phyloP scores from a whole-genome alignment of 64 coral and sea anemone genomes.

The Montipora foliosa region DNA sequence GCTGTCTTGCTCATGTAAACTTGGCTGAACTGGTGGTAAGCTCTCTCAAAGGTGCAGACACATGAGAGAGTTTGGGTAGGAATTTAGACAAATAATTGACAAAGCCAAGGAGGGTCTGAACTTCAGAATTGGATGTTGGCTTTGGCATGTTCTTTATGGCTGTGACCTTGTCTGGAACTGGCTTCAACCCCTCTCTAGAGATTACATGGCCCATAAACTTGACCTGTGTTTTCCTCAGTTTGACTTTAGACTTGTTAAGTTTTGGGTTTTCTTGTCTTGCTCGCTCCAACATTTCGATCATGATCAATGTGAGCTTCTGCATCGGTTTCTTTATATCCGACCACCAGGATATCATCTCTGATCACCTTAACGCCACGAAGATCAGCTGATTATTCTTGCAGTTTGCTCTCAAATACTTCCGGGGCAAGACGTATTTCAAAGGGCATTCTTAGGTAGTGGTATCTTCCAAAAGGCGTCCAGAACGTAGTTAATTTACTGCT shows the following conservation, averaged over 20 bases:
- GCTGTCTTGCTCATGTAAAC: constrained; percentile 49
- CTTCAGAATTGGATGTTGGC: constrained; percentile 36
- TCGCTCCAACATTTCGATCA: too few relatives aligned
- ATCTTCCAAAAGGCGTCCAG: too few relatives aligned
- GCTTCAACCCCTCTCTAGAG: constrained; percentile 66
- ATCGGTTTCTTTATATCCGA: too few relatives aligned
- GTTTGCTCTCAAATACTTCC: too few relatives aligned
- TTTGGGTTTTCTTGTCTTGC: too few relatives aligned
- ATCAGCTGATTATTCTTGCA: too few relatives aligned
- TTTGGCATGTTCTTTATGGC: constrained; percentile 40
- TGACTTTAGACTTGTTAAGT: constrained; percentile 59
- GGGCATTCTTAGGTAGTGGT: too few relatives aligned
- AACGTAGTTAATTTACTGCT: too few relatives aligned
- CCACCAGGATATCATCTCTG: too few relatives aligned
- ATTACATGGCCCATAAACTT: constrained; percentile 72
- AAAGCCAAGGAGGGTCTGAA: constrained; percentile 55
- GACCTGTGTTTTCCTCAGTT: constrained; percentile 40
- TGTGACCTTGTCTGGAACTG: constrained; percentile 58
- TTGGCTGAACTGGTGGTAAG: constrained; percentile 23
- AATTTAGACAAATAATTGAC: constrained; percentile 48
- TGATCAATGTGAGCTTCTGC: too few relatives aligned
- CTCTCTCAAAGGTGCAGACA: constrained; percentile 31
- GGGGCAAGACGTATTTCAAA: too few relatives aligned
- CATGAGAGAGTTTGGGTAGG: constrained; percentile 39
- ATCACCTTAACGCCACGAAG: too few relatives aligned